These are phyloP conservation scores for Lepus americanus DNA, from an alignment of 2,113 vertebrate genomes.

Conservation along the genomic window DNA sequence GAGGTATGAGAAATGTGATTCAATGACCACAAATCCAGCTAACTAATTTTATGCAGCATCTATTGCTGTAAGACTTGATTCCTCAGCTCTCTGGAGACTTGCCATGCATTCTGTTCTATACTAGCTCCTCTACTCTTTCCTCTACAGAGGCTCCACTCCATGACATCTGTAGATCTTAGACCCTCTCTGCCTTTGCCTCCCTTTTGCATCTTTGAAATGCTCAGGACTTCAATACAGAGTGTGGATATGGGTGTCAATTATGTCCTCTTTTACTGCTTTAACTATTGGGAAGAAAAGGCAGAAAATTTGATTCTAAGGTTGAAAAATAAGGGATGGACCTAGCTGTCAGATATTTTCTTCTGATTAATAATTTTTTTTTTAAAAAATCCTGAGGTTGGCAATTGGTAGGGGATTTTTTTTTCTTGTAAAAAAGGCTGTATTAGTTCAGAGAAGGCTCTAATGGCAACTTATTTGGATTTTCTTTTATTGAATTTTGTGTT, in stretches of 20 bases:
- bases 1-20: neutral
- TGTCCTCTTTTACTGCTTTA: neutral
- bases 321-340: neutral
- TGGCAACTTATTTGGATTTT: neutral
- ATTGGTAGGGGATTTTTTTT: neutral
- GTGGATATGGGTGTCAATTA: neutral
- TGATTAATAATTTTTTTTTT: neutral
- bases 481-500: slow-evolving; percentile 13
- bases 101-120: accelerated
- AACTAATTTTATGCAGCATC: neutral
- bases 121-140: neutral
- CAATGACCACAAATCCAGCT: neutral
- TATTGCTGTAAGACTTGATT: neutral
- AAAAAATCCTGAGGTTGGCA: neutral
- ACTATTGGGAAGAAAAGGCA: neutral
- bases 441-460: neutral
- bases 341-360: neutral
- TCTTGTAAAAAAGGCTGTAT: neutral
- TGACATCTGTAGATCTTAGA: neutral
- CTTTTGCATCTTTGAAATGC: neutral
- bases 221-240: neutral
- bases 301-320: neutral
- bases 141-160: neutral
- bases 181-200: neutral
- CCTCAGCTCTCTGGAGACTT: neutral